Evolutionary conservation across 2,888 invertebrate genomes (phyloP), one percentile per base, ranked within the genome.

Genomic region (Amiota minor): DNA sequence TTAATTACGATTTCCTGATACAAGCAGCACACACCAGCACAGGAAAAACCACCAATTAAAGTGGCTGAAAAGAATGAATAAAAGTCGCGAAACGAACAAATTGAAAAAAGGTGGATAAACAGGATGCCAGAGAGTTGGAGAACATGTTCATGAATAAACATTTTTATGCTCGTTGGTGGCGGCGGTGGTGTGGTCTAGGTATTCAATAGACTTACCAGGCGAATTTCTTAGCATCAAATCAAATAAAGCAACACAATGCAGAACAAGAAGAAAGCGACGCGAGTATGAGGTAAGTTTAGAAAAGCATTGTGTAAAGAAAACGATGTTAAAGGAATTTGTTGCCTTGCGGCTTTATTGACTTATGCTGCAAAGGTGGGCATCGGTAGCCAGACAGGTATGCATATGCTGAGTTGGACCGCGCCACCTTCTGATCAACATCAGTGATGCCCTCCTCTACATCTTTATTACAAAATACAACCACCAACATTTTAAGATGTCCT

Each of bases 1-100:
- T 80, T 80, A 81, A 80, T 81, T 79, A 78, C 76, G 72, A 70
- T 77, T 77, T 79, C 78, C 81, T 77, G 73, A 76, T 74, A 73
- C 75, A 65, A 35, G 20, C 9, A 35, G 67, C 64, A 45, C 47
- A 46, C 45, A 23, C 59, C 61, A 45, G 35, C 20, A 11, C 10
- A 74, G 16, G n/a, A 64, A 56, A 62, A 62, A 62, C 62, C 62
- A 16, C 62, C 62, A 62, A 62, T 62, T 35, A 62, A 62, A 62
- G 62, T 45, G 35, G 45, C 11, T 45, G 45, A 12, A 62, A 62
- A 62, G 59, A 59, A 59, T 59, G 35, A 35, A 35, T 35, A 35
- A 35, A 35, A 35, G 35, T 35, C 35, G 35, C 35, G 35, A 35
- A 35, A 35, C 35, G 35, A 35, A 53, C 14, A 12, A 53, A 53